Conservation (phyloP, 2,888 invertebrate species). For the Formica aserva region DNA sequence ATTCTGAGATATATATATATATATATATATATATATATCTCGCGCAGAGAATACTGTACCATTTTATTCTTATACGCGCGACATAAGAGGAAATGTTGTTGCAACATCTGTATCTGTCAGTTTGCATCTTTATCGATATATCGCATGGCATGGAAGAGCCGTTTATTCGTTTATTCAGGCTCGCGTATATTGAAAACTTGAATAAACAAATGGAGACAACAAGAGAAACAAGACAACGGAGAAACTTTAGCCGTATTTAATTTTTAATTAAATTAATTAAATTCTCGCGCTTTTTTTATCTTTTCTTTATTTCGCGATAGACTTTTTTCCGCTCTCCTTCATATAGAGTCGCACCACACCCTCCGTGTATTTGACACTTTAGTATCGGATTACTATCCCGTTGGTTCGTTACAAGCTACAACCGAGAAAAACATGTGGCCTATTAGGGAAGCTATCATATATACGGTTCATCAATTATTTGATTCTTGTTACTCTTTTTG, state of each 20-base stretch:
- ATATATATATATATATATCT: background rate
- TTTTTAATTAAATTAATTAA: background rate
- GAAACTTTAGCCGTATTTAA: background rate
- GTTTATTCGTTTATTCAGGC: constrained; percentile 13
- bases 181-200: constrained; percentile 1
- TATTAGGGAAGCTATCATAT: constrained; percentile 42
- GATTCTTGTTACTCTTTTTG: constrained; percentile 7
- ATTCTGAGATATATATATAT: background rate
- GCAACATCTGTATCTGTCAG: constrained; percentile 17
- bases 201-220: background rate
- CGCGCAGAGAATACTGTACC: background rate
- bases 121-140: constrained; percentile 24
- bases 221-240: background rate
- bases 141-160: background rate
- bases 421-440: constrained; percentile 36
- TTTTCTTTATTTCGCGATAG: background rate
- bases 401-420: constrained; percentile 29
- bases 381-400: constrained; percentile 35
- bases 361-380: constrained; percentile 22
- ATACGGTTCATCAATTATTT: constrained; percentile 39
- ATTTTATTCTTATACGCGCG: background rate
- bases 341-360: constrained; percentile 1
- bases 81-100: constrained; percentile 31
- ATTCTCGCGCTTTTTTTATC: background rate
- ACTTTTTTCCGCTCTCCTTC: constrained; percentile 19